Base-by-base conservation (phyloP, 2,113 vertebrate genomes). In the Calyptommatus sinebrachiatus region DNA sequence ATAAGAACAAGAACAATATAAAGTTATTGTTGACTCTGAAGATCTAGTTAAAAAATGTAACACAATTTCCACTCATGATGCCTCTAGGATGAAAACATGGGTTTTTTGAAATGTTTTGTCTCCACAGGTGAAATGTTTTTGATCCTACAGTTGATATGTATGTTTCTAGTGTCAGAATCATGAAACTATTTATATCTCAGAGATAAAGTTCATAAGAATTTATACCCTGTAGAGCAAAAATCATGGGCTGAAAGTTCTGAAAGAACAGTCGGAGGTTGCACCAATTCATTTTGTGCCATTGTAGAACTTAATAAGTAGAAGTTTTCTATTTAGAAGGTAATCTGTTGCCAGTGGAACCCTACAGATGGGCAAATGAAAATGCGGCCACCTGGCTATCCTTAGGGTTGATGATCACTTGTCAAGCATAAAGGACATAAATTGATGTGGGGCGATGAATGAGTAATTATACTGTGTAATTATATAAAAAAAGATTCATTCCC, bases 281-380 rank as follows among this genome's bases (percentile, higher is more conserved):
- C 7, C 31, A 6, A 71, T 68, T 83, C 2, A 45, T 61, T 35
- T 65, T 69, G 48, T 60, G n/a, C 20, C 5, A 78, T 78, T 21
- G 0, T 45, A 57, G 26, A 26, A 62, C 73, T 86, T 86, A 41
- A 77, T 2, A 79, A 12, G 78, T 26, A 53, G 62, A n/a, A 72
- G 1, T 11, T 28, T 20, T 18, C 5, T n/a, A 20, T 11, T 72
- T 57, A 53, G 24, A 10, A 28, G 41, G 75, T 16, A 75, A 9
- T 4, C 29, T 3, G 0, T 72, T 26, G 29, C 53, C 45, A 77
- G 45, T 53, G 28, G 76, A 61, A 48, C 61, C 74, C 61, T 9
- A 24, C 46, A 62, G 74, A 65, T n/a, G 12, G 46, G 45, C 50
- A 53, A 67, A 28, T 77, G 63, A 6, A 14, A 1, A 0, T 6